phyloP scores from a whole-genome alignment of 1,140 invertebrate species.

The Palaemon carinicauda region DNA sequence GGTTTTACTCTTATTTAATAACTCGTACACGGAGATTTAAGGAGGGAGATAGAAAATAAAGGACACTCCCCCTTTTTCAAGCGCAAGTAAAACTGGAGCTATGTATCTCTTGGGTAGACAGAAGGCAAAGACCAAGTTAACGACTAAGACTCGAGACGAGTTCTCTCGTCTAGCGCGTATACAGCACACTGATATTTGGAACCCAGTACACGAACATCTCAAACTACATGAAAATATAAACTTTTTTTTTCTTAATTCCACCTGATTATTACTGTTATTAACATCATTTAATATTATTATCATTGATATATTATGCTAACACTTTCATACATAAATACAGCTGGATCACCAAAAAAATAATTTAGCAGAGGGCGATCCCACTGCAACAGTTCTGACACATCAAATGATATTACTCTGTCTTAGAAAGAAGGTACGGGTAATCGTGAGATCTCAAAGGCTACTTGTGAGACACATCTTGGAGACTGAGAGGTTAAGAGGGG shows the following conservation, averaged over 20 bases:
- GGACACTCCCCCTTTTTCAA: too few species aligned
- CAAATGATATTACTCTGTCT: background rate
- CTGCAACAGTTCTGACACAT: background rate
- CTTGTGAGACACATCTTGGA: background rate
- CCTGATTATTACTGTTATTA: slow-evolving; percentile 5
- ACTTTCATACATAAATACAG: slow-evolving; percentile 31
- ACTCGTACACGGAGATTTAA: background rate
- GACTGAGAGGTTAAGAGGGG: background rate
- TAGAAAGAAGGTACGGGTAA: too few species aligned
- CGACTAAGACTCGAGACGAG: background rate
- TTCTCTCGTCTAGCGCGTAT: background rate
- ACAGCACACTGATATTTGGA: slow-evolving; percentile 25
- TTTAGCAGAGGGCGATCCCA: background rate
- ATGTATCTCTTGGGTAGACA: too few species aligned
- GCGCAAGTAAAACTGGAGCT: too few species aligned
- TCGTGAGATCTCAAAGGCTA: too few species aligned
- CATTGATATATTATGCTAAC: background rate
- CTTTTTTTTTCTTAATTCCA: slow-evolving; percentile 10
- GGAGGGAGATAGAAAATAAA: background rate
- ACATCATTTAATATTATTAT: too few species aligned
- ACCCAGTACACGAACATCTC: slow-evolving; percentile 27
- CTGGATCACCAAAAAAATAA: slow-evolving; percentile 16
- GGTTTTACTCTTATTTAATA: too few species aligned
- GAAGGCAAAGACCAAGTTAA: too few species aligned
- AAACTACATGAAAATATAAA: slow-evolving; percentile 42